Conservation (phyloP, 1,140 invertebrate species). For the fruit fly (Drosophila melanogaster) region Release_6_plus_ISO1_MT NT_033777.3:11041501-11042000, state of each 20-base stretch:
- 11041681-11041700: not conserved
- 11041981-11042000: slow-evolving; percentile 26
- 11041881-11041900: slow-evolving; percentile 72
- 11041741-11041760: slow-evolving; percentile 17
- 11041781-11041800: not conserved
- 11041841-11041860: slow-evolving; percentile 14
- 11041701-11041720: not conserved
- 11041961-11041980: slow-evolving; percentile 46
- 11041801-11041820: not conserved
- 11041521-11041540: not conserved
- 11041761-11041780: slow-evolving; percentile 23
- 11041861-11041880: slow-evolving; percentile 1
- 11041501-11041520: not conserved
- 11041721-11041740: slow-evolving; percentile 22
- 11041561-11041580: not conserved
- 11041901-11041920: slow-evolving; percentile 81
- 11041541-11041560: not conserved
- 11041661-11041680: not conserved
- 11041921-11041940: slow-evolving; percentile 82
- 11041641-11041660: not conserved
- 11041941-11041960: slow-evolving; percentile 74
- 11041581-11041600: too few relatives aligned
- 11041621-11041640: not conserved
- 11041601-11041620: too few relatives aligned
- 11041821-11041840: slow-evolving; percentile 39